Conservation (phyloP, 2,888 invertebrate genomes). For the Lamellibrachia columna region DNA sequence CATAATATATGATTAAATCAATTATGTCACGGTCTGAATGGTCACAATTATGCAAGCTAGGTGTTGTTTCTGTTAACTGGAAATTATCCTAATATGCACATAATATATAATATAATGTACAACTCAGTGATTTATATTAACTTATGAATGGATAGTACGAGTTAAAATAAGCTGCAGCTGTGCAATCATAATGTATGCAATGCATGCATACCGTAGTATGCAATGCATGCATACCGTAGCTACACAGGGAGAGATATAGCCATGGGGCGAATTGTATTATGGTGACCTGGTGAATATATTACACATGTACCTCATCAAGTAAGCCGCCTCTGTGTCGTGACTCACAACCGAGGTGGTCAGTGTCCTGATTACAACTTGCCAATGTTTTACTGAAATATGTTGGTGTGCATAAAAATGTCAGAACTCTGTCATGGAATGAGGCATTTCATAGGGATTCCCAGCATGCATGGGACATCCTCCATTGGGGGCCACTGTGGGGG, state of each 20-base stretch:
- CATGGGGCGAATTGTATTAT: background rate
- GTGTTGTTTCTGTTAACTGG: background rate
- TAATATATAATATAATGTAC: background rate
- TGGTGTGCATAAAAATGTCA: constrained; percentile 3
- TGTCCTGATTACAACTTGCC: background rate
- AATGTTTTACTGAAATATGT: background rate
- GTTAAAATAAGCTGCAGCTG: background rate
- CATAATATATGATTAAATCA: background rate
- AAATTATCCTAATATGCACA: background rate
- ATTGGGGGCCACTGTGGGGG: background rate
- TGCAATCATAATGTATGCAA: background rate
- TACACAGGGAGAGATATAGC: background rate
- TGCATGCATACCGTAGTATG: background rate
- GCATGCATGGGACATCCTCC: background rate
- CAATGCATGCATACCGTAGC: background rate
- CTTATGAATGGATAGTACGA: background rate
- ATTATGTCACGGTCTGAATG: too few relatives aligned
- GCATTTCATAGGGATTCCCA: background rate
- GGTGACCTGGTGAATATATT: constrained; percentile 11
- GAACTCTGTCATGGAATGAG: background rate
- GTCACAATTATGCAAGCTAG: background rate
- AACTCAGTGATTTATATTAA: background rate
- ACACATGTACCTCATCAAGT: background rate
- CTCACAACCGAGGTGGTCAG: background rate
- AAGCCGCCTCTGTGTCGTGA: background rate